Evolutionary conservation across 2,888 invertebrate species (phyloP).

Genomic region (Hanleya hanleyi): DNA sequence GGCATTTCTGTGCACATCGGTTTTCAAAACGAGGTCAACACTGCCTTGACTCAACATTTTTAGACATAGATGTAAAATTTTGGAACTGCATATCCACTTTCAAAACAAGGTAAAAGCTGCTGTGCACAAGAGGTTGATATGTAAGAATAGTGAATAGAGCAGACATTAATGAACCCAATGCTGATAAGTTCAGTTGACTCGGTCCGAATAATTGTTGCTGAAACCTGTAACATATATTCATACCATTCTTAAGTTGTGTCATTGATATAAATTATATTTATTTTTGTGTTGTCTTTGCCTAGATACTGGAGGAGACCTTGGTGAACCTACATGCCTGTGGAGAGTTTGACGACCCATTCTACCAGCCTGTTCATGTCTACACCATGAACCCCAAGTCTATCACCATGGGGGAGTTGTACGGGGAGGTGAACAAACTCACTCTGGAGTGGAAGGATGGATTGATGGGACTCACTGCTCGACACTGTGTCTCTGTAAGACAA

Average conservation of each 20-base stretch:
- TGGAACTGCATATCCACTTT: too few species aligned
- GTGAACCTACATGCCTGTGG: constrained; percentile 79
- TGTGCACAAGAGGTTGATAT: too few species aligned
- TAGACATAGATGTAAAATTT: too few species aligned
- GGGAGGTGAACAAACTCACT: constrained; percentile 87
- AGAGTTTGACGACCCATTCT: constrained; percentile 75
- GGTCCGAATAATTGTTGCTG: too few species aligned
- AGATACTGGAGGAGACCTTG: constrained; percentile 84
- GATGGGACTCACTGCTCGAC: constrained; percentile 81
- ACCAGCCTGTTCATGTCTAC: constrained; percentile 84
- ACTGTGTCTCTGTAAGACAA: constrained; percentile 77
- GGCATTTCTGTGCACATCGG: too few species aligned
- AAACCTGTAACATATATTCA: too few species aligned
- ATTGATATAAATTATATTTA: background rate
- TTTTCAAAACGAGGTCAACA: too few species aligned
- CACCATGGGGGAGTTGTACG: constrained; percentile 90
- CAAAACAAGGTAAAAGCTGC: too few species aligned
- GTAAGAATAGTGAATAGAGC: too few species aligned
- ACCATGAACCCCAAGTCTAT: constrained; percentile 92
- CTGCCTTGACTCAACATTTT: too few species aligned
- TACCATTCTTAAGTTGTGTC: background rate
- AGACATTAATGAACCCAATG: too few species aligned
- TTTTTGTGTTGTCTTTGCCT: constrained; percentile 29
- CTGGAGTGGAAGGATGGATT: constrained; percentile 94
- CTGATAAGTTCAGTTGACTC: too few species aligned